Evolutionary conservation across 2,888 invertebrate genomes (phyloP).

Genomic region (Lepidocyrtinus sp.): DNA sequence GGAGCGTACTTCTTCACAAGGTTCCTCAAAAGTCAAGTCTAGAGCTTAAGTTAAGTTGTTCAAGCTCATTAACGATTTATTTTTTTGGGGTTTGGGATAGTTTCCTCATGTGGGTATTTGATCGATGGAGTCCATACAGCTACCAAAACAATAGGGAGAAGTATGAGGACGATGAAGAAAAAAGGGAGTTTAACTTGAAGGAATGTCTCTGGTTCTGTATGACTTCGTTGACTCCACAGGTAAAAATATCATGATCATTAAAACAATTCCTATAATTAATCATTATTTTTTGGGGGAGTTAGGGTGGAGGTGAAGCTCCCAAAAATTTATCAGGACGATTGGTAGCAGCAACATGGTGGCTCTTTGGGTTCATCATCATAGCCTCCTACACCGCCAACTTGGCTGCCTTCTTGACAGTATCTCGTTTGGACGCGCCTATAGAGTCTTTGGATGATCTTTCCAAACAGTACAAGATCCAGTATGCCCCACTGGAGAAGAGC

Average conservation of each 20-base stretch:
- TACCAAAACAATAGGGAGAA: conserved; percentile 95
- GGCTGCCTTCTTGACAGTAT: conserved; percentile 96
- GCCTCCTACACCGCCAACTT: conserved; percentile 99
- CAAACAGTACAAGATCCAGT: conserved; percentile 96
- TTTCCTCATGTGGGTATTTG: conserved; percentile 96
- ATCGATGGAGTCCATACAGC: conserved; percentile 97
- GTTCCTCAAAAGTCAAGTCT: too few relatives aligned
- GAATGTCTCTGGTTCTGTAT: conserved; percentile 99
- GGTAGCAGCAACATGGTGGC: conserved; percentile 98
- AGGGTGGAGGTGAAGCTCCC: conserved; percentile 96
- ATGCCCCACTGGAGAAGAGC: conserved; percentile 91
- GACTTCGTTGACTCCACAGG: conserved; percentile 95
- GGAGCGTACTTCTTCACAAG: conserved; percentile 96
- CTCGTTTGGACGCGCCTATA: conserved; percentile 91
- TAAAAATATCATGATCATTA: conserved; percentile 63
- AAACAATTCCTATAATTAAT: not conserved
- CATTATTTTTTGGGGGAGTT: conserved; percentile 71
- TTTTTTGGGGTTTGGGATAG: too few relatives aligned
- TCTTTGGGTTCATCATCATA: conserved; percentile 98
- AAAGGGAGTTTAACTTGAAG: conserved; percentile 93
- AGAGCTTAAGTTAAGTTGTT: too few relatives aligned
- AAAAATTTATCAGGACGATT: conserved; percentile 95
- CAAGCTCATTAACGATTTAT: too few relatives aligned
- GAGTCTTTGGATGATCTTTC: conserved; percentile 95
- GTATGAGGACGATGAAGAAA: conserved; percentile 93